Evolutionary conservation across 2,888 invertebrate species (phyloP), one percentile per base, ranked within the genome.

Genomic region (Auanema freiburgensis): DNA sequence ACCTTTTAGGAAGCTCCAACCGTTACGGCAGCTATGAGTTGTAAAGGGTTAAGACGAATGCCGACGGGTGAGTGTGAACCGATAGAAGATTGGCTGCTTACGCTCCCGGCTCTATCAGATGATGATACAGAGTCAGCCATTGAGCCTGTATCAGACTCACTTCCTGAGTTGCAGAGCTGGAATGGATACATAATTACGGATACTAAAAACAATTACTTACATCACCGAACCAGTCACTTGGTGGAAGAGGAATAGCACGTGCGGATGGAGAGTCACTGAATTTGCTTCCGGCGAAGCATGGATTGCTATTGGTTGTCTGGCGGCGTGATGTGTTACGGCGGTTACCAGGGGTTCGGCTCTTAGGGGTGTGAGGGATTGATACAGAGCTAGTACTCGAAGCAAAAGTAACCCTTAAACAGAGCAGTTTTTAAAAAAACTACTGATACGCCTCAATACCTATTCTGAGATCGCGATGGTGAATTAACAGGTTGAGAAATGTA

Each of bases 11-110:
- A 46, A 10, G 46, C 46, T 5, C 16, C 46, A 16, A 46, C 61
- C 40, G 63, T 41, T 12, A 63, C 63, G 16, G 63, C 63, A 6
- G 57, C 63, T 14, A 63, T 63, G 41, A 63, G 63, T 42, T 63
- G 63, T 16, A 63, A 57, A 5, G 63, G 63, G 16, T 50, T 57
- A 21, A 63, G 42, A 5, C 63, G 63, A 14, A 62, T 4, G 16
- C 62, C 62, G 11, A 33, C 25, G 21, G 25, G 16, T 5, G 57
- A 25, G 11, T 21, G 16, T 21, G 44, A 14, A 5, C 12, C 24
- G 16, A n/a, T 43, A 16, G 46, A 16, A n/a, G 57, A 57, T 11
- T 44, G 33, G 14, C n/a, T 12, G 43, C 24, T 43, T 16, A 40
- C 25, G 21, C 18, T 21, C 6, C 24, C n/a, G 3, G 25, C 16